Conservation (phyloP, 2,797 vertebrate species). For the Anomalospiza imberbis region DNA sequence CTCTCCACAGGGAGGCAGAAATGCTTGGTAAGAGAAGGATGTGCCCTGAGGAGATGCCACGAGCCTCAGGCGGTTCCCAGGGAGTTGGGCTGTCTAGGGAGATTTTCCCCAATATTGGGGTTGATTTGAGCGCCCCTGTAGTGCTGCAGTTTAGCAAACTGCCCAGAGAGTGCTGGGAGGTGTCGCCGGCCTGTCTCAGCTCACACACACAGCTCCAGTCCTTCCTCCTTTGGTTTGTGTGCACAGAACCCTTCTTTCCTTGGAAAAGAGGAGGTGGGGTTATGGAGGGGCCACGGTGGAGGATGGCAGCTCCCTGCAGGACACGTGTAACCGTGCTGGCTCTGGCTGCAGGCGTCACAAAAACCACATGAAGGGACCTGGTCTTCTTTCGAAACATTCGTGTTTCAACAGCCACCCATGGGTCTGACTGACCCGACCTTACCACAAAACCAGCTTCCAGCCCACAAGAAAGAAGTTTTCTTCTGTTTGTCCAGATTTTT, state of each 20-base stretch:
- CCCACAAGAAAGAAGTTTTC: background rate
- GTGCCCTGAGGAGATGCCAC: background rate
- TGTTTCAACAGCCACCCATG: constrained; percentile 9
- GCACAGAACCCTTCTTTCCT: background rate
- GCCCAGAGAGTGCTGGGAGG: fast-evolving
- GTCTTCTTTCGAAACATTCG: background rate
- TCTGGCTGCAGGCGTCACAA: background rate
- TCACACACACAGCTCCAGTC: background rate
- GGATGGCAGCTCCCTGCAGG: background rate
- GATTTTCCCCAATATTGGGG: background rate
- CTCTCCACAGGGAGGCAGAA: constrained; percentile 1
- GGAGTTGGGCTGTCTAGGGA: background rate
- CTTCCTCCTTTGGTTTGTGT: background rate
- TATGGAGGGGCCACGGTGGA: background rate
- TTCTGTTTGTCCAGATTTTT: background rate
- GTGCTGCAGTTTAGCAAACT: fast-evolving
- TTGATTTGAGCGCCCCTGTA: background rate
- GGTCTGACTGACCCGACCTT: background rate
- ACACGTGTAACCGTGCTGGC: background rate
- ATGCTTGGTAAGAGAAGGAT: fast-evolving
- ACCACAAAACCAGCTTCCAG: background rate
- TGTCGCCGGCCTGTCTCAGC: background rate
- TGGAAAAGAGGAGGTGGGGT: background rate
- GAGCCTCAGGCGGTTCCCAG: background rate
- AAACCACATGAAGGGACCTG: constrained; percentile 11